phyloP scores from a whole-genome alignment of 2,888 invertebrate genomes.

The Zeuzera pyrina region DNA sequence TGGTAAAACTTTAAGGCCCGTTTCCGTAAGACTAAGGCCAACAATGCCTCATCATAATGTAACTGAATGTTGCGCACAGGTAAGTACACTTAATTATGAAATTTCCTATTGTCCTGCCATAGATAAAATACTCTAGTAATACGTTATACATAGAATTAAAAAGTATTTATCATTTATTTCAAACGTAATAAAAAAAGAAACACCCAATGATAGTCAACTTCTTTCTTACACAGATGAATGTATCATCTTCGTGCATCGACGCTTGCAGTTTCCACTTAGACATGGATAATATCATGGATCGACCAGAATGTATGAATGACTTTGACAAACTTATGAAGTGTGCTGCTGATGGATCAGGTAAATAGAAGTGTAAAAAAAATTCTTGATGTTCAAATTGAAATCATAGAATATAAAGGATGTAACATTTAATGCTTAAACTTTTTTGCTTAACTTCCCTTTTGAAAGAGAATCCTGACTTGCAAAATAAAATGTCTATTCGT shows the following conservation, averaged over 20 bases:
- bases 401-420: too few relatives aligned
- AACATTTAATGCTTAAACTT: too few relatives aligned
- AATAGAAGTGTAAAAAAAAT: slow-evolving; percentile 10
- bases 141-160: neutral
- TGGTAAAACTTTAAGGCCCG: slow-evolving; percentile 80
- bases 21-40: slow-evolving; percentile 80
- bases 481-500: too few relatives aligned
- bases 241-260: slow-evolving; percentile 83
- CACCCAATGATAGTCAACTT: too few relatives aligned
- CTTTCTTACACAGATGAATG: slow-evolving; percentile 73
- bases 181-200: too few relatives aligned
- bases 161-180: too few relatives aligned
- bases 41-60: slow-evolving; percentile 78
- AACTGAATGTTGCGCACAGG: slow-evolving; percentile 81
- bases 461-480: too few relatives aligned
- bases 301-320: slow-evolving; percentile 85
- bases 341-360: slow-evolving; percentile 83
- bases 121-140: neutral
- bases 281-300: slow-evolving; percentile 86
- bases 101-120: neutral
- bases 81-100: slow-evolving; percentile 19
- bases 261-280: slow-evolving; percentile 89
- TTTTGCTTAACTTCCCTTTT: too few relatives aligned
- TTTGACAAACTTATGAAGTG: slow-evolving; percentile 90
- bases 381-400: too few relatives aligned